Percentiles rank a stretch among this genome's conserved stretches.
phyloP scores from a whole-genome alignment of 2,113 vertebrate genomes.

The Aptenodytes patagonicus region DNA sequence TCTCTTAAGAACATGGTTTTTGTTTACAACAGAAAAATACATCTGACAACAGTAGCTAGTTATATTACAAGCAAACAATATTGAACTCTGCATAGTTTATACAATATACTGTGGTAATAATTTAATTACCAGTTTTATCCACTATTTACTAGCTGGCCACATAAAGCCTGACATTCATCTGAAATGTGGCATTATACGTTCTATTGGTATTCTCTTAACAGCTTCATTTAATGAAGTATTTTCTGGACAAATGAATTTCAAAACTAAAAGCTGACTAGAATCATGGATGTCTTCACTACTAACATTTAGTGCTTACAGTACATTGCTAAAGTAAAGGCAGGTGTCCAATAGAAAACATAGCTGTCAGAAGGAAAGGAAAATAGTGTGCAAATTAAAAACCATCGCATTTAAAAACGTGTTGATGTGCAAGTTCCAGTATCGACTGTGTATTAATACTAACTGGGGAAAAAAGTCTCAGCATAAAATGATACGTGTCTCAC shows the following conservation, averaged over 20 bases:
- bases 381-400: constrained; percentile 78
- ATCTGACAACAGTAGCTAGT: constrained; percentile 89
- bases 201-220: constrained; percentile 74
- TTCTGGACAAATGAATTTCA: constrained; percentile 71
- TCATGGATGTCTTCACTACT: constrained; percentile 77
- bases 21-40: constrained; percentile 90
- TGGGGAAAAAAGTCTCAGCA: constrained; percentile 55
- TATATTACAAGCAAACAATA: constrained; percentile 95
- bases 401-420: constrained; percentile 74
- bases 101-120: constrained; percentile 89
- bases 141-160: constrained; percentile 88
- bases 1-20: constrained; percentile 85
- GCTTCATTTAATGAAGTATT: constrained; percentile 71
- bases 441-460: constrained; percentile 66
- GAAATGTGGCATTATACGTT: constrained; percentile 79
- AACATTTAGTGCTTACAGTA: constrained; percentile 81
- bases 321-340: constrained; percentile 90
- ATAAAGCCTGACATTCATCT: constrained; percentile 95
- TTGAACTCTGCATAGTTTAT: constrained; percentile 94
- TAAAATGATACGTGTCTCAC: constrained; percentile 23
- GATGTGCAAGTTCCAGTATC: constrained; percentile 74
- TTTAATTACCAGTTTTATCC: constrained; percentile 86
- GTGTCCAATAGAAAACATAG: constrained; percentile 78
- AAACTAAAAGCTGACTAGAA: constrained; percentile 73
- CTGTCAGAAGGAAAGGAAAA: constrained; percentile 73